Evolutionary conservation across 2,797 vertebrate genomes (phyloP).

Genomic region (Darevskia mixta): DNA sequence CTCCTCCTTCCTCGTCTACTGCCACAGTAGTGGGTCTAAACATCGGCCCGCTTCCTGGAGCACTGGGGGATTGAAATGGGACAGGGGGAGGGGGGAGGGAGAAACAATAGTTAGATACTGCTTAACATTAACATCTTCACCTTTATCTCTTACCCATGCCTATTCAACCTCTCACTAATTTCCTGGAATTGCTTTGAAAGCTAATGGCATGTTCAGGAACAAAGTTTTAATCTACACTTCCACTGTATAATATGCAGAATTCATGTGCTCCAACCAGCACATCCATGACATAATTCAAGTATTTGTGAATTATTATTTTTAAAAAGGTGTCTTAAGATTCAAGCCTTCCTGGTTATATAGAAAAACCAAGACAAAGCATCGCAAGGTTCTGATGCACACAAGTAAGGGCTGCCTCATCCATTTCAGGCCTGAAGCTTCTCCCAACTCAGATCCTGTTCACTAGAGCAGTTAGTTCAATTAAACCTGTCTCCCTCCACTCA

Average conservation of each 20-base stretch:
- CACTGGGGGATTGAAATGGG: conserved; percentile 79
- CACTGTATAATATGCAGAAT: background rate
- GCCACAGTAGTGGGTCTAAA: conserved; percentile 95
- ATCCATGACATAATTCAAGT: background rate
- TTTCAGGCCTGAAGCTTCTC: background rate
- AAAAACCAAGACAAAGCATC: background rate
- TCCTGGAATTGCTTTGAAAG: background rate
- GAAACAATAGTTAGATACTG: background rate
- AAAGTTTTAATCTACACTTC: background rate
- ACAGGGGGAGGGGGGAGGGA: background rate
- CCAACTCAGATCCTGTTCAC: background rate
- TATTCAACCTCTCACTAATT: background rate
- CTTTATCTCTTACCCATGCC: background rate
- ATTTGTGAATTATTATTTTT: background rate
- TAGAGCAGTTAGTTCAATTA: background rate
- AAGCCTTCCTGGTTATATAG: background rate
- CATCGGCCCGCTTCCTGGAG: conserved; percentile 97
- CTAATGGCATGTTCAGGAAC: background rate
- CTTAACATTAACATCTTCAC: background rate
- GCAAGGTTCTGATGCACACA: background rate
- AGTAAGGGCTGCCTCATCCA: background rate
- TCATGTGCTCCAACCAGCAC: background rate
- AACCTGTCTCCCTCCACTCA: background rate
- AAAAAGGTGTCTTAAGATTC: background rate
- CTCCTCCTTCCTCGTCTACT: conserved; percentile 90